Evolutionary conservation across 2,888 invertebrate species (phyloP).

Genomic region (Chrysolina americana): DNA sequence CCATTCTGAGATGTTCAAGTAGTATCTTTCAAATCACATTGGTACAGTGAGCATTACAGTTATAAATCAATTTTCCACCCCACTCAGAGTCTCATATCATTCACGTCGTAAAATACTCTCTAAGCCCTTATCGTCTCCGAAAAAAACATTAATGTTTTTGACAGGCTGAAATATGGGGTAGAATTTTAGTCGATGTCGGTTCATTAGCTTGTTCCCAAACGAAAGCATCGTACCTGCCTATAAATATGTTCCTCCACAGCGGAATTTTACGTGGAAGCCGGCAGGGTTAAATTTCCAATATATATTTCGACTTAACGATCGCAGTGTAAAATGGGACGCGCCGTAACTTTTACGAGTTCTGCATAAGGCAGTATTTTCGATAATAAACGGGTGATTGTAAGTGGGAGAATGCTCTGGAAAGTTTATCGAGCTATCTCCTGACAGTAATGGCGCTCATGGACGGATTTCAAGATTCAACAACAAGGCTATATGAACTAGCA

Average conservation of each 20-base stretch:
- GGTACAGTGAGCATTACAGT: background rate
- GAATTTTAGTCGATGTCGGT: background rate
- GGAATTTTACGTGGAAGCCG: conserved; percentile 8
- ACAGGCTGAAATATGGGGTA: background rate
- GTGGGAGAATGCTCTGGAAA: background rate
- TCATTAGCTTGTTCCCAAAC: background rate
- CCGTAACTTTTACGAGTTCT: conserved; percentile 3
- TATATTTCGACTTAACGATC: background rate
- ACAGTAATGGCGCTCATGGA: no score
- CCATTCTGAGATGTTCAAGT: no score
- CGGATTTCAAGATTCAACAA: no score
- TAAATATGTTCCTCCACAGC: background rate
- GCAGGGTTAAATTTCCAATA: conserved; percentile 8
- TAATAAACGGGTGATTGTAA: background rate
- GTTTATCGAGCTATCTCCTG: background rate
- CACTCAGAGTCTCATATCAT: no score
- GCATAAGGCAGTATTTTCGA: conserved; percentile 3
- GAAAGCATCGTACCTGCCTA: background rate
- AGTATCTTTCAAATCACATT: no score
- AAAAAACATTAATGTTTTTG: background rate
- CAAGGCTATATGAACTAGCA: no score
- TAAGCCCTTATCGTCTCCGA: background rate
- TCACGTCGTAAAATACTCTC: background rate
- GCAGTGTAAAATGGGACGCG: background rate
- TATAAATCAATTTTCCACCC: background rate